Evolutionary conservation across 2,113 vertebrate genomes (phyloP), one percentile per base, ranked within the genome.

Genomic region (Vireo altiloquus): DNA sequence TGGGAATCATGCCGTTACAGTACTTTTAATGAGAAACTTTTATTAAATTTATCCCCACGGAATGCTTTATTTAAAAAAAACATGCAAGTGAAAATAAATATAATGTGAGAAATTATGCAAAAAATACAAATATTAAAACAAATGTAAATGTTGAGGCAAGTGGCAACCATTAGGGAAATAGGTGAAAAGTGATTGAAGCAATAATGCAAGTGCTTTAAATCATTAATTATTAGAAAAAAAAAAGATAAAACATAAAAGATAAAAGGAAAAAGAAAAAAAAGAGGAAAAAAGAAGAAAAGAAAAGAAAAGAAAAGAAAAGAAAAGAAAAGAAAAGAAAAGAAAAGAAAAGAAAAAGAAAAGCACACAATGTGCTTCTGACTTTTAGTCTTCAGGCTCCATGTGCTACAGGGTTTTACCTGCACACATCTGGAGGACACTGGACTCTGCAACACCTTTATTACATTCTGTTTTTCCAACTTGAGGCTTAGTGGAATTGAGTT

Each of bases 21-120:
- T 95, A 94, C 71, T 92, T 97, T 93, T 96, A 97, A 94, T 95
- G 89, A 94, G 95, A 88, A 95, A 93, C 68, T 80, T 95, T 93
- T 96, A 93, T 95, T 94, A 96, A 94, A 97, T 44, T 86, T 50
- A 90, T 93, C 96, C 92, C 95, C 22, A 39, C 50, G 82, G 96
- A 94, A 95, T 81, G 71, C 23, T 86, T 80, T 61, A 53, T 92
- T 95, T 92, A 37, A n/a, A 57, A 95, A 94, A 92, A 94, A 92
- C 31, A 25, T 77, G 16, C 4, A 90, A 94, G 90, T 94, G 95
- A 39, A 96, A 96, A 96, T 97, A 94, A 96, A 96, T 94, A 68
- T 95, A 97, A 94, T 93, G 92, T 81, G 95, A 95, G 88, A 95
- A 97, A 92, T 93, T 93, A 93, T 70, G 85, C 46, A 87, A 90